Evolutionary conservation across 2,888 invertebrate genomes (phyloP).

Genomic region (Drosophila stalkeri): DNA sequence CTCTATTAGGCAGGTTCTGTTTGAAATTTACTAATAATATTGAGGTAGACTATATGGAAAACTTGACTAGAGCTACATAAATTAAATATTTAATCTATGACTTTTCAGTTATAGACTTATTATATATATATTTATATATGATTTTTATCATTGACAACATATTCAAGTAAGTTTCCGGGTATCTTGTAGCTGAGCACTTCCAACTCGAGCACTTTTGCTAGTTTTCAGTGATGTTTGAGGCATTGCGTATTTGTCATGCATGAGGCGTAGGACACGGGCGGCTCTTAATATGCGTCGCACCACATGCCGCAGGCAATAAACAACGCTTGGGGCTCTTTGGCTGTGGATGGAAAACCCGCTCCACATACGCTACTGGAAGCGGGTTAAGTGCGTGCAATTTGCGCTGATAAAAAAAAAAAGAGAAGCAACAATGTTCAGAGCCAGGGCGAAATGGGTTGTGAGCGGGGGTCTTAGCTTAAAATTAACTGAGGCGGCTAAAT

Average conservation of each 20-base stretch:
- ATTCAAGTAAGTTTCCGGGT: background rate
- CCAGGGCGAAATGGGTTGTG: conserved; percentile 7
- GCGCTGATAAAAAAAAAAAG: conserved; percentile 64
- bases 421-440: conserved; percentile 8
- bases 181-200: background rate
- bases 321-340: conserved; percentile 40
- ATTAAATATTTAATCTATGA: background rate
- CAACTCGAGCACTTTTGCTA: background rate
- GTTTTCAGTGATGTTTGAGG: conserved; percentile 19
- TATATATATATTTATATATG: background rate
- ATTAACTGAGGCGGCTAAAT: conserved; percentile 62
- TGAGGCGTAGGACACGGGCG: conserved; percentile 62
- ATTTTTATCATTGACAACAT: background rate
- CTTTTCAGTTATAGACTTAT: background rate
- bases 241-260: conserved; percentile 52
- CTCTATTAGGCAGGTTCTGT: no score
- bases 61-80: background rate
- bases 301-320: conserved; percentile 58
- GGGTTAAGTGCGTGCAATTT: conserved; percentile 82
- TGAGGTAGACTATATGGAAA: no score
- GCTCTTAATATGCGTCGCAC: conserved; percentile 63
- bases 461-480: conserved; percentile 18
- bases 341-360: conserved; percentile 60
- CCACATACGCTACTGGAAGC: conserved; percentile 72
- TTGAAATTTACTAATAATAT: no score